These are phyloP conservation scores for Pyrocoelia pectoralis DNA, from an alignment of 2,888 invertebrate genomes.

Conservation along the genomic window DNA sequence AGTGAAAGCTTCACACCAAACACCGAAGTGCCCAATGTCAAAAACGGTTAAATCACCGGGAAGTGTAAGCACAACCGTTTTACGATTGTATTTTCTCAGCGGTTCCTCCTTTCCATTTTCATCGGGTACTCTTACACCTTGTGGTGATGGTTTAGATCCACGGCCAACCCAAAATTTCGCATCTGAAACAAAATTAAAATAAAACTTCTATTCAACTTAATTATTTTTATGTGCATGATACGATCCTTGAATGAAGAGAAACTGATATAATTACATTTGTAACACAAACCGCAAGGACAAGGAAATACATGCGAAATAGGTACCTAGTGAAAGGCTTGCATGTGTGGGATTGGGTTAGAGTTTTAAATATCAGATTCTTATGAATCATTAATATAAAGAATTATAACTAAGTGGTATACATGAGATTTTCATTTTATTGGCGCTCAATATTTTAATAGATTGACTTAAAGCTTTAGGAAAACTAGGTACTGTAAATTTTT, in stretches of 20 bases:
- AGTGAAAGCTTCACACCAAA: constrained; percentile 93
- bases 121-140: constrained; percentile 86
- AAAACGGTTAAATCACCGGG: constrained; percentile 90
- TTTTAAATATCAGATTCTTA: constrained; percentile 1
- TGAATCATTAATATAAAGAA: background rate
- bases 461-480: too few species aligned
- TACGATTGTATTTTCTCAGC: constrained; percentile 80
- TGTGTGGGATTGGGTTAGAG: background rate
- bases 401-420: too few species aligned
- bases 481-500: too few species aligned
- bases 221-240: background rate
- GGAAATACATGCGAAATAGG: background rate
- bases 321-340: constrained; percentile 8
- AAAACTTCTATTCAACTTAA: background rate
- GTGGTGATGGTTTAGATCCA: constrained; percentile 81
- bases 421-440: too few species aligned
- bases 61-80: constrained; percentile 88
- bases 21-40: constrained; percentile 91
- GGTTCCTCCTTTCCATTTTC: constrained; percentile 89
- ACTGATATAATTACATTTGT: background rate
- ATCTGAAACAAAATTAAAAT: constrained; percentile 65
- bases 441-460: too few species aligned
- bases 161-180: constrained; percentile 94
- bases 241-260: constrained; percentile 4
- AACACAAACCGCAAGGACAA: background rate